Evolutionary conservation across 2,113 vertebrate genomes (phyloP).

Genomic region (Stomatorhinus ivindoensis): DNA sequence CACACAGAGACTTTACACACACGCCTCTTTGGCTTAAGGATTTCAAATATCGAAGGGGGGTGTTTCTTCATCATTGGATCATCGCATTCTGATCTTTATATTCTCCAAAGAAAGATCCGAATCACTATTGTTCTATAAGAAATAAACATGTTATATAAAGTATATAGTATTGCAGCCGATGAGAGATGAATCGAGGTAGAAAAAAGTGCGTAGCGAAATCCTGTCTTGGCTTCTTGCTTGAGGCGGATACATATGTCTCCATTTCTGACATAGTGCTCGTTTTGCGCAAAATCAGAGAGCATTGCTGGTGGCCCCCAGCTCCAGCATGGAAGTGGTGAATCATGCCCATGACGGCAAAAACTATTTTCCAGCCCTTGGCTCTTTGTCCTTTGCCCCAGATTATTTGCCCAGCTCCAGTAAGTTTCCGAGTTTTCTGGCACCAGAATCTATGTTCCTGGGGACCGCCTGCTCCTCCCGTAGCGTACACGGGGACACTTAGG

Average conservation of each 20-base stretch:
- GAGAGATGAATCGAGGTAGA: background rate
- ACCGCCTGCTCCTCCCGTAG: background rate
- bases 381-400: background rate
- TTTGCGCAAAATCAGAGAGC: background rate
- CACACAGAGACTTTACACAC: background rate
- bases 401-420: background rate
- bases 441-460: background rate
- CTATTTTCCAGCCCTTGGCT: background rate
- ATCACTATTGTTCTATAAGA: background rate
- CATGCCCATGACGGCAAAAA: background rate
- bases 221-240: background rate
- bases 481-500: background rate
- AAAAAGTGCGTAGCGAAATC: background rate
- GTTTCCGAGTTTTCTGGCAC: background rate
- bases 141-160: background rate
- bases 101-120: background rate
- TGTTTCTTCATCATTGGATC: background rate
- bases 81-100: background rate
- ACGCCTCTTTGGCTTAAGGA: background rate
- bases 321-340: background rate
- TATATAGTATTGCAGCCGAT: background rate
- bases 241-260: background rate
- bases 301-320: too few relatives aligned
- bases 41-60: background rate
- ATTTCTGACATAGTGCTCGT: background rate